Base-by-base conservation (phyloP, 2,888 invertebrate genomes). In the Mesorhabditis sp. region DNA sequence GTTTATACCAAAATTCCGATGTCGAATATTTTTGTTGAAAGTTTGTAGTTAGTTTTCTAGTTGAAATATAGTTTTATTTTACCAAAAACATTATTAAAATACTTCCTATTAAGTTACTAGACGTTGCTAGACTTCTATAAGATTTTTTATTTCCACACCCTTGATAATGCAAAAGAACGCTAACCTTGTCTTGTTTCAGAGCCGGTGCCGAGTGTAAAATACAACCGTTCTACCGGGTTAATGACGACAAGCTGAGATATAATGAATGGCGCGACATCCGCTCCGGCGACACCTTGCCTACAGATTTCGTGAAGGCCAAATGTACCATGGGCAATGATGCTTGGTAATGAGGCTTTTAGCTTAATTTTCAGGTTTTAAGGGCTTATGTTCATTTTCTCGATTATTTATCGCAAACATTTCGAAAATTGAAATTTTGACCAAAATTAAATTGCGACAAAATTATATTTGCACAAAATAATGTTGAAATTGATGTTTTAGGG, bases 141-240 rank as follows among this genome's bases (percentile, higher is more conserved):
- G n/a, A n/a, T n/a, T n/a, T n/a, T n/a, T n/a, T n/a, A n/a, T n/a
- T n/a, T n/a, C n/a, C n/a, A n/a, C n/a, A n/a, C n/a, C n/a, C n/a
- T n/a, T n/a, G n/a, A 28, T 28, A 28, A 28, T 28, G n/a, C 58
- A 50, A 50, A 2, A 50, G 50, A 28, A 28, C 28, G 28, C 28
- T 28, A 28, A 28, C 28, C 2, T 28, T 28, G 28, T 28, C 41
- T 13, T 62, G 7, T 7, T 62, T 62, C 15, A 62, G 63, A 62
- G 45, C 45, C 42, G 45, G 43, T 4, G 61, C 70, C 10, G 63
- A 42, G 10, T 78, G 78, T 70, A 45, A 67, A 13, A 65, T 76
- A 61, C 63, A 68, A 6, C 75, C 69, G 45, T 78, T 70, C 61
- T 69, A 63, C 28, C 73, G 79, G 6, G 43, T 67, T 5, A 70